These are phyloP conservation scores for Percopsis omiscomaycus DNA, from an alignment of 2,797 vertebrate species.

Conservation along the genomic window DNA sequence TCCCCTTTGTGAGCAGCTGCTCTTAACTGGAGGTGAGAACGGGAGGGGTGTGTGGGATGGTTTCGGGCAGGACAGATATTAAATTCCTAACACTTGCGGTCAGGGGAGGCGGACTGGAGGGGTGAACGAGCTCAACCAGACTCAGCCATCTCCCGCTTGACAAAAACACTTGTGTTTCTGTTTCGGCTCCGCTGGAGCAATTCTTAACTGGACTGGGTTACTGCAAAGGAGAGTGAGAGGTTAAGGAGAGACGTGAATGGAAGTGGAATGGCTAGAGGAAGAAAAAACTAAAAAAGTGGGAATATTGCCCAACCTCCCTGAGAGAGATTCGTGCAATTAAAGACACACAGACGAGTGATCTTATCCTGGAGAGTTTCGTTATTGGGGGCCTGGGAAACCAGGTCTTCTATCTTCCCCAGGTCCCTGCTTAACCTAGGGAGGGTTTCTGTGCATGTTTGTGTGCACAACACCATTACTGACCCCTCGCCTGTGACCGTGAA, in stretches of 20 bases:
- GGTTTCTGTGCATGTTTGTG: constrained; percentile 19
- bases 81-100: constrained; percentile 59
- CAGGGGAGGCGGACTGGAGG: constrained; percentile 27
- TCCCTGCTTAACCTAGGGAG: constrained; percentile 35
- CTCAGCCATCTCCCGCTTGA: constrained; percentile 44
- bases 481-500: constrained; percentile 28
- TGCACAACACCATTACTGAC: constrained; percentile 7
- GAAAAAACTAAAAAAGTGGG: constrained; percentile 26
- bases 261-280: constrained; percentile 23
- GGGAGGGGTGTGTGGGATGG: constrained; percentile 31
- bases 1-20: constrained; percentile 53
- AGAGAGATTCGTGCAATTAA: constrained; percentile 67
- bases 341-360: constrained; percentile 65
- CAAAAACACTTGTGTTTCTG: constrained; percentile 49
- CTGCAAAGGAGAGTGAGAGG: constrained; percentile 50
- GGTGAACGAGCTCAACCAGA: constrained; percentile 50
- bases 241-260: constrained; percentile 40
- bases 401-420: constrained; percentile 44
- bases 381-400: constrained; percentile 67
- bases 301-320: constrained; percentile 61
- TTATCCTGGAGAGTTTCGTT: constrained; percentile 67
- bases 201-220: constrained; percentile 55
- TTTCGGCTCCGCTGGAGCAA: constrained; percentile 63
- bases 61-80: constrained; percentile 55
- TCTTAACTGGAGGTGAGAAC: constrained; percentile 48